phyloP scores from a whole-genome alignment of 1,140 invertebrate species.

The Tetraneura akinire region DNA sequence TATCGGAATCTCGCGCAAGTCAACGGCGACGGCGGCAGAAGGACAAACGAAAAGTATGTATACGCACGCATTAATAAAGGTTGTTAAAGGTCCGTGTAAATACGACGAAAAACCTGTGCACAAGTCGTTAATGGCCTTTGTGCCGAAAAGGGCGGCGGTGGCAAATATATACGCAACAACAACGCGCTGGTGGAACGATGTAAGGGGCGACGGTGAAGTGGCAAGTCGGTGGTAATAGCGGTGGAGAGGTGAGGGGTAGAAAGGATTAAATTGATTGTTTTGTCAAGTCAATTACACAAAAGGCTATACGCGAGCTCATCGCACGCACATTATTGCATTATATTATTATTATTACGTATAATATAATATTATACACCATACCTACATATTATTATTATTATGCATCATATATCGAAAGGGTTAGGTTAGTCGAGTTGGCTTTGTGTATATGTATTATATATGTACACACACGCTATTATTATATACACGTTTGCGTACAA shows the following conservation, averaged over 20 bases:
- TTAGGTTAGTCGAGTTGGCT: too few relatives aligned
- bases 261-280: conserved; percentile 49
- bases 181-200: too few relatives aligned
- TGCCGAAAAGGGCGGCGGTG: conserved; percentile 11
- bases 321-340: conserved; percentile 11
- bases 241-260: not conserved
- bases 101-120: conserved; percentile 31
- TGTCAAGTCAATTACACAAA: conserved; percentile 49
- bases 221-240: too few relatives aligned
- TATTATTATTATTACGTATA: not conserved
- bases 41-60: too few relatives aligned
- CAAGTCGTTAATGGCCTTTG: conserved; percentile 50
- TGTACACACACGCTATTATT: not conserved
- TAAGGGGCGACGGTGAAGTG: too few relatives aligned
- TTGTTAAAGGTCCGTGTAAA: conserved; percentile 51
- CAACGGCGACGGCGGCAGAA: not conserved
- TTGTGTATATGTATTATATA: not conserved
- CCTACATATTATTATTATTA: not conserved
- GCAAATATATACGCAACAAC: too few relatives aligned
- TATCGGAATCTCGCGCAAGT: not conserved
- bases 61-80: not conserved
- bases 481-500: not conserved
- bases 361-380: too few relatives aligned
- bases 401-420: not conserved
- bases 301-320: conserved; percentile 8